These are phyloP conservation scores for Dugesia japonica DNA, from an alignment of 2,888 invertebrate species.

Conservation along the genomic window DNA sequence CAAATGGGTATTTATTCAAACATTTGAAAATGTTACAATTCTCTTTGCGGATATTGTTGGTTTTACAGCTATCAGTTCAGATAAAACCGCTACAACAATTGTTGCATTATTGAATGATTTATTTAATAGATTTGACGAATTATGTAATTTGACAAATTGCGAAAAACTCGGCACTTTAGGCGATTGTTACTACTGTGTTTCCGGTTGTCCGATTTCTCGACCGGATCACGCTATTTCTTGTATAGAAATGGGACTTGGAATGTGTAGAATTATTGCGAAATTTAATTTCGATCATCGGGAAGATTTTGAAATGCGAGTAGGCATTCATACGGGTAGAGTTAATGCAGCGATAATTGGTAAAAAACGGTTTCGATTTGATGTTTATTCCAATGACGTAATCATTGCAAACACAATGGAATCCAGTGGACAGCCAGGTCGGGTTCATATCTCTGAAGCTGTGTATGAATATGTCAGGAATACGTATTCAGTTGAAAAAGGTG, in stretches of 20 bases:
- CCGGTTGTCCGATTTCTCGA: slow-evolving; percentile 79
- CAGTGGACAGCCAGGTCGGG: slow-evolving; percentile 58
- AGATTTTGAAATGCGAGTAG: slow-evolving; percentile 61
- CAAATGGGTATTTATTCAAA: background rate
- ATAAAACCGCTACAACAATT: slow-evolving; percentile 81
- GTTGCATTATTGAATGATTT: slow-evolving; percentile 50
- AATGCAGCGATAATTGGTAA: slow-evolving; percentile 65
- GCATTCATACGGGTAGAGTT: slow-evolving; percentile 70
- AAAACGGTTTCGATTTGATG: slow-evolving; percentile 82
- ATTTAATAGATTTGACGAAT: slow-evolving; percentile 58
- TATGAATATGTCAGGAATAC: slow-evolving; percentile 42
- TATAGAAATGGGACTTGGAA: slow-evolving; percentile 83
- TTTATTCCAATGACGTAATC: slow-evolving; percentile 90
- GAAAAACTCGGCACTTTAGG: slow-evolving; percentile 87
- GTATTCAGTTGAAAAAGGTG: slow-evolving; percentile 11
- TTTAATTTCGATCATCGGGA: slow-evolving; percentile 74
- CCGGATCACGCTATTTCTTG: slow-evolving; percentile 81
- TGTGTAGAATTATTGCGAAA: slow-evolving; percentile 62
- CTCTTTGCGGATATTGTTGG: slow-evolving; percentile 92
- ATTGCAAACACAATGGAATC: slow-evolving; percentile 88
- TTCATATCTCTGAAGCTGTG: slow-evolving; percentile 73
- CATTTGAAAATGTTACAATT: slow-evolving; percentile 77
- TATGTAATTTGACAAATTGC: slow-evolving; percentile 71
- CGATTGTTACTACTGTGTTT: slow-evolving; percentile 71
- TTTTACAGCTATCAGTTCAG: slow-evolving; percentile 87